Base-by-base conservation (phyloP, 1,140 invertebrate genomes). In the Aricia agestis region DNA sequence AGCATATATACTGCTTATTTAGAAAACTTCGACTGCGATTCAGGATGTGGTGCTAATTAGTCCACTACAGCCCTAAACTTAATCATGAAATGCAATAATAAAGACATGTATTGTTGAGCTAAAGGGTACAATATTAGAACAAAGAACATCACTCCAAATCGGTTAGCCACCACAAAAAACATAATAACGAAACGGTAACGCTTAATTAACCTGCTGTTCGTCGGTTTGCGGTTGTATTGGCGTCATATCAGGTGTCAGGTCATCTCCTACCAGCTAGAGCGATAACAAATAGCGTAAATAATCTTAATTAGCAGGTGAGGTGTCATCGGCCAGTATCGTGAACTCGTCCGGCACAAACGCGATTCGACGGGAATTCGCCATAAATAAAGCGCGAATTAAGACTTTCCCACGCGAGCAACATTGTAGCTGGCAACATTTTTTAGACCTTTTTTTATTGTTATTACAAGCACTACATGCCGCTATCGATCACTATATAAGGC, bases 121-220 rank as follows among this genome's bases (percentile, higher is more conserved):
- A 36, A 36, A 36, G 36, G 36, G n/a, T n/a, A n/a, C n/a, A n/a
- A n/a, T n/a, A 36, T 36, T 9, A 36, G 18, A 17, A 17, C 58
- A 15, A n/a, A 17, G 7, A 17, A 59, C 58, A 18, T 59, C 58
- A 17, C 58, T 59, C 2, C 18, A 17, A 58, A 17, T 9, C 15
- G n/a, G 15, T 83, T 73, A 81, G 82, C 83, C 74, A 72, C 77
- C 78, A 82, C 81, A 87, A 85, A 85, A 89, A 83, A 84, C 75
- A 80, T 84, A 85, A 88, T 89, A 86, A 86, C 84, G 82, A 80
- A 87, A 90, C 86, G 84, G 84, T 85, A 88, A 83, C 82, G 85
- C 76, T 74, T 81, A 83, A 90, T 82, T 81, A 81, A 75, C 78
- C 78, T 72, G 77, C 68, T 78, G 73, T 77, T 78, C 74, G 80